phyloP scores from a whole-genome alignment of 2,888 invertebrate genomes.

The Drosophila antonietae region DNA sequence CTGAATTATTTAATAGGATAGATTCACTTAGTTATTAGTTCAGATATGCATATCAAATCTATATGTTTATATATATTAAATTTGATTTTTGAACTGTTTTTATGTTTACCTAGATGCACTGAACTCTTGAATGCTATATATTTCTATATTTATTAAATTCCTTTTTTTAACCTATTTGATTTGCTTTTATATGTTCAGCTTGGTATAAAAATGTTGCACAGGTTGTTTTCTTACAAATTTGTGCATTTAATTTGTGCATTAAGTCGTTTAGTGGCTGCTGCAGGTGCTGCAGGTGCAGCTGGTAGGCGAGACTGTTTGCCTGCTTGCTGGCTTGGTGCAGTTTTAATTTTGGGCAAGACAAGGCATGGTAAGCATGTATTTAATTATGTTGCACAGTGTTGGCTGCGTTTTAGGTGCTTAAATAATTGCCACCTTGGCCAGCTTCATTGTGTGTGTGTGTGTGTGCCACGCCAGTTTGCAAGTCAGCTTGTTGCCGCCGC shows the following conservation, averaged over 20 bases:
- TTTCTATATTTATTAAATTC: neutral
- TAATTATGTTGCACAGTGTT: constrained; percentile 52
- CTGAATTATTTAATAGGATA: no score
- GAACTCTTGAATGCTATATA: neutral
- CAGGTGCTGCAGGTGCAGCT: constrained; percentile 1
- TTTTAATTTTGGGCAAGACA: constrained; percentile 10
- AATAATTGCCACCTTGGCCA: constrained; percentile 47
- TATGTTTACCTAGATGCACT: no score
- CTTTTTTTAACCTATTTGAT: neutral
- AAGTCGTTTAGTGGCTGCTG: constrained; percentile 10
- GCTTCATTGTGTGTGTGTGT: neutral
- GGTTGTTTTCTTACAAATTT: neutral
- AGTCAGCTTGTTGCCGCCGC: constrained; percentile 12
- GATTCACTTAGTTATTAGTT: no score
- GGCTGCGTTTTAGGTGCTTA: constrained; percentile 34
- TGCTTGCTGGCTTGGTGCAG: neutral
- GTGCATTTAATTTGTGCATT: constrained; percentile 18
- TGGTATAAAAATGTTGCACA: neutral
- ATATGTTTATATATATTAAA: no score
- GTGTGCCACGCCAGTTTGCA: constrained; percentile 1
- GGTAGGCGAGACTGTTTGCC: neutral
- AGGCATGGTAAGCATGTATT: constrained; percentile 29
- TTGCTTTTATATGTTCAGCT: neutral
- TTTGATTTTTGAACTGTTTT: no score
- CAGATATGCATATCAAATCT: no score